phyloP scores from a whole-genome alignment of 2,113 vertebrate species.

The Euleptes europaea region DNA sequence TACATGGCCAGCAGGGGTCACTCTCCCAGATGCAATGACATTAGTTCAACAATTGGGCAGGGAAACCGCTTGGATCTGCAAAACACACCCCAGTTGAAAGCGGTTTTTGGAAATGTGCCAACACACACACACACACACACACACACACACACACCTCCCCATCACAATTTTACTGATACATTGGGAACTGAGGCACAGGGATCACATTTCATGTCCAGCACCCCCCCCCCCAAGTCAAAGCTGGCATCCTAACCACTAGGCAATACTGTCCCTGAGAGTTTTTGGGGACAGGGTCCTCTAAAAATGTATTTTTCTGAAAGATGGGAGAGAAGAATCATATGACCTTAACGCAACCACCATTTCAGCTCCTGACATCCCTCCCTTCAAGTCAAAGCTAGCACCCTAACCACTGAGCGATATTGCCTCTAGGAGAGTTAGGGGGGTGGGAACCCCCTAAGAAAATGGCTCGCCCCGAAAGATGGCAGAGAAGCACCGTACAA shows the following conservation, averaged over 20 bases:
- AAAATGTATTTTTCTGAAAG: background rate
- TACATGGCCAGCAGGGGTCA: background rate
- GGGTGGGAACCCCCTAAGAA: background rate
- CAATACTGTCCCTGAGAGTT: no score
- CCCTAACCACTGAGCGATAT: background rate
- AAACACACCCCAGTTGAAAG: background rate
- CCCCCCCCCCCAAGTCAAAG: no score
- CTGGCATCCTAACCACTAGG: background rate
- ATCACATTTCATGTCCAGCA: no score
- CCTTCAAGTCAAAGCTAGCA: no score
- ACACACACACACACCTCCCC: no score
- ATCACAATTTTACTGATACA: no score
- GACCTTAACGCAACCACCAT: background rate
- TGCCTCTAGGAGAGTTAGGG: no score
- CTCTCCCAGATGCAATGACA: background rate
- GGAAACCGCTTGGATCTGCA: background rate
- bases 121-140: no score
- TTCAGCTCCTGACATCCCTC: background rate
- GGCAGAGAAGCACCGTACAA: background rate
- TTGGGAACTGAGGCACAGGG: no score
- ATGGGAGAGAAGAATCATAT: background rate
- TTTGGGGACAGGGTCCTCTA: background rate
- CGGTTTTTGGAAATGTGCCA: background rate
- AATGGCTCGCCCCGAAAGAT: background rate
- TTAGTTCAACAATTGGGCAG: background rate